Evolutionary conservation across 1,140 invertebrate species (phyloP).

Genomic region (Drosophila albomicans): DNA sequence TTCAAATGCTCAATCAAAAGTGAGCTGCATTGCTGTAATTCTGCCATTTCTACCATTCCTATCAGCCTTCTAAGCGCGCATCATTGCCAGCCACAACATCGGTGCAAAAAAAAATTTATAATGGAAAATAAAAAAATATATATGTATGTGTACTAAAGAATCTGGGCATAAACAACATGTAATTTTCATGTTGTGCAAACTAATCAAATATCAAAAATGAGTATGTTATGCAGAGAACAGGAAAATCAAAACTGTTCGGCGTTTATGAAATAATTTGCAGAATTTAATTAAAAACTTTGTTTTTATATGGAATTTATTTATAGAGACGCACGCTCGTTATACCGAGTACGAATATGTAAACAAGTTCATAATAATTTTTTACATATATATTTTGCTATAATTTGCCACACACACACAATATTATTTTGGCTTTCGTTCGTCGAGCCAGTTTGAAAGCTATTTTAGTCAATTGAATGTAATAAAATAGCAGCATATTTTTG

Average conservation of each 20-base stretch:
- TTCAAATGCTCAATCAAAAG: constrained; percentile 78
- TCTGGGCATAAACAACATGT: constrained; percentile 53
- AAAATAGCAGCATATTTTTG: constrained; percentile 17
- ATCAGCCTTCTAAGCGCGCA: neutral
- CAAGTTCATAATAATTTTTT: constrained; percentile 26
- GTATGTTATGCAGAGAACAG: constrained; percentile 8
- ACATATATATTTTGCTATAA: constrained; percentile 20
- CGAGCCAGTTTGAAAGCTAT: constrained; percentile 16
- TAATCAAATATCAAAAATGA: constrained; percentile 70
- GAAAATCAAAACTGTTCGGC: constrained; percentile 60
- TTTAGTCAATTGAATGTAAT: constrained; percentile 63
- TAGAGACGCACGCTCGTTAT: constrained; percentile 11
- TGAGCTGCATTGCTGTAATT: constrained; percentile 49
- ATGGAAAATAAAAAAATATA: constrained; percentile 32
- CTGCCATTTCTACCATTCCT: neutral
- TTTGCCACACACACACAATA: neutral
- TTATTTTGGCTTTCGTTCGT: constrained; percentile 6
- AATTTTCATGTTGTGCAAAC: constrained; percentile 68
- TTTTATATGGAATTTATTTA: constrained; percentile 70
- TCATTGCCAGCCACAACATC: constrained; percentile 46
- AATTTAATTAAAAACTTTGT: constrained; percentile 77
- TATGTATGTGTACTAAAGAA: neutral
- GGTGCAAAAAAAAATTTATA: constrained; percentile 7
- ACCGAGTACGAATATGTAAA: constrained; percentile 19
- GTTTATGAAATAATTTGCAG: constrained; percentile 65